Conservation (phyloP, 2,888 invertebrate genomes). For the Alsophila aescularia region DNA sequence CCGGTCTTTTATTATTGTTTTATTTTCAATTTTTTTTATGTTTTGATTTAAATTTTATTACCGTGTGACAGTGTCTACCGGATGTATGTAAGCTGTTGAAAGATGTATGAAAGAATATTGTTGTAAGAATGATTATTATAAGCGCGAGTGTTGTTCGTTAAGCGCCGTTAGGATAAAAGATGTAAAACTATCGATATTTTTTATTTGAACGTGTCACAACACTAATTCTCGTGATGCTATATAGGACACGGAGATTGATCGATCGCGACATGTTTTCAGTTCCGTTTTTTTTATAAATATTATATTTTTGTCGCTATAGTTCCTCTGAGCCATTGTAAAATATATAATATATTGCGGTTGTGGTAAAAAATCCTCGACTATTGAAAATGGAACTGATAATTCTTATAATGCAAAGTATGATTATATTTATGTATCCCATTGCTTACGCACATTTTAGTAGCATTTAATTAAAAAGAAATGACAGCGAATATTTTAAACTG, state of each 20-base stretch:
- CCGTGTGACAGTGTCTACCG: constrained; percentile 56
- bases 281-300: constrained; percentile 8
- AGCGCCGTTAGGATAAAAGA: constrained; percentile 59
- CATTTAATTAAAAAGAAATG: constrained; percentile 39
- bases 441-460: constrained; percentile 56
- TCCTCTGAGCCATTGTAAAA: constrained; percentile 20
- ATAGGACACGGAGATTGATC: not conserved
- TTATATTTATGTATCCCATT: constrained; percentile 24
- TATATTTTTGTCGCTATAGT: constrained; percentile 19
- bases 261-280: constrained; percentile 15
- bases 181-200: constrained; percentile 57
- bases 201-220: constrained; percentile 55
- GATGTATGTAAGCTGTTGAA: constrained; percentile 48
- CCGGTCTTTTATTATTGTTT: constrained; percentile 52
- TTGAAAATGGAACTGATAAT: constrained; percentile 35
- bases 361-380: constrained; percentile 21
- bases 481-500: constrained; percentile 14
- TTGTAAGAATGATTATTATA: constrained; percentile 47
- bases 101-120: constrained; percentile 47
- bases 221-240: constrained; percentile 42
- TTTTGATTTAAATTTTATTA: constrained; percentile 77
- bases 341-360: constrained; percentile 25
- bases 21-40: constrained; percentile 52
- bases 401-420: constrained; percentile 20
- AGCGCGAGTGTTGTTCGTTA: constrained; percentile 80